Base-by-base conservation (phyloP, 2,888 invertebrate genomes). In the Heterodera filipjevi region DNA sequence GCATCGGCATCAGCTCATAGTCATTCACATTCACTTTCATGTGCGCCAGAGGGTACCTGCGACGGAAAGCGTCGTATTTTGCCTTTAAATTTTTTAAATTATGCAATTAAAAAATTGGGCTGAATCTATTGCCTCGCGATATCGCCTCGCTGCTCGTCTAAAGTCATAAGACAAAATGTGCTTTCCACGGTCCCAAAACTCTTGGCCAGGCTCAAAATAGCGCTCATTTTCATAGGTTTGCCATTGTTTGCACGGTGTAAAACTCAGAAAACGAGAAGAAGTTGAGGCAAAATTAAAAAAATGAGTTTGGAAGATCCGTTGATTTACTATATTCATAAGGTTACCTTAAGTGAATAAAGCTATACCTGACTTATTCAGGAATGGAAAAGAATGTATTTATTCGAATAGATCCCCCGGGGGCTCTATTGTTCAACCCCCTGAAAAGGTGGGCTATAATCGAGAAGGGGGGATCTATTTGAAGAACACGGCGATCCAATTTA, bases 151-250 rank as follows among this genome's bases (percentile, higher is more conserved):
- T 84, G 86, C 85, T 14, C 89, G 80, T 53, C 86, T 74, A 68
- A 85, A 87, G 71, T 89, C 89, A 79, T 87, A 87, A 12, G 85
- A 84, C 35, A 89, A 72, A 12, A 85, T 87, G 77, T 89, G 87
- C 85, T 86, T 86, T 12, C 82, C 82, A n/a, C 89, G 82, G 70
- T 86, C 85, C 79, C 84, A 79, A 12, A 84, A 82, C 80, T 88
- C 89, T 73, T 89, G 89, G 33, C 88, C 89, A 3, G 87, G 87
- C 80, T 87, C 87, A 77, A 81, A 89, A 72, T 89, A 85, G 16
- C 87, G 78, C 77, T 89, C 88, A 77, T 88, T 88, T 74, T 88
- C 88, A 80, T 82, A 88, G n/a, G 84, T 82, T 77, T 87, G 83
- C 87, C 87, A 86, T 30, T 75, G 33, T 33, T 66, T 75, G 22